These are phyloP conservation scores for Palythoa heliodiscus DNA, from an alignment of 92 coral and sea anemone genomes.

Conservation along the genomic window DNA sequence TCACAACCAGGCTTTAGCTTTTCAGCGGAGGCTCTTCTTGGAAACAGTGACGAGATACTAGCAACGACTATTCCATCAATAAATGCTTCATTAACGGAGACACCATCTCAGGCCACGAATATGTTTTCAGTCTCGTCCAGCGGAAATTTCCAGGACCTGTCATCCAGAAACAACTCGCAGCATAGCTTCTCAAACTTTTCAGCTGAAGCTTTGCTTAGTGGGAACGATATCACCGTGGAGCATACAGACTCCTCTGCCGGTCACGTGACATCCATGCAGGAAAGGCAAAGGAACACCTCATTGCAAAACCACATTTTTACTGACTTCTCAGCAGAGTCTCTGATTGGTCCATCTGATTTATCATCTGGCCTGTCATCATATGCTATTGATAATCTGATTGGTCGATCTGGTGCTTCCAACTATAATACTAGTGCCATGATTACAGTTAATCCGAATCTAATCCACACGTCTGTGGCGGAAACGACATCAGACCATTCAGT, in stretches of 20 bases:
- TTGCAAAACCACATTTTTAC: slow-evolving; percentile 76
- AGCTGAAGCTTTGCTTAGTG: slow-evolving; percentile 81
- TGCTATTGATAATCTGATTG: slow-evolving; percentile 86
- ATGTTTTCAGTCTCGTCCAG: slow-evolving; percentile 48
- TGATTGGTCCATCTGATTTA: slow-evolving; percentile 75
- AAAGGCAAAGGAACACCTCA: slow-evolving; percentile 48
- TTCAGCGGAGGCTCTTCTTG: slow-evolving; percentile 82
- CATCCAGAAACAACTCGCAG: slow-evolving; percentile 52
- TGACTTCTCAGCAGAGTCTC: slow-evolving; percentile 88
- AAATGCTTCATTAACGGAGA: slow-evolving; percentile 54
- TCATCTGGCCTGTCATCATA: slow-evolving; percentile 75
- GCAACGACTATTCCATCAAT: slow-evolving; percentile 70
- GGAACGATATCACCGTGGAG: slow-evolving; percentile 61
- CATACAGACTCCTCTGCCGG: slow-evolving; percentile 43
- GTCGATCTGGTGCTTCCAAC: slow-evolving; percentile 69
- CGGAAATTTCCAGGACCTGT: slow-evolving; percentile 56
- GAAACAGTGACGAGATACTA: slow-evolving; percentile 69
- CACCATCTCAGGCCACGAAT: slow-evolving; percentile 9
- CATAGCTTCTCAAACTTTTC: slow-evolving; percentile 84
- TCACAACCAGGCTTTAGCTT: slow-evolving; percentile 58
- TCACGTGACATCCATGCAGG: slow-evolving; percentile 52
- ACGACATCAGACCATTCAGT: slow-evolving; percentile 33
- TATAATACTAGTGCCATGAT: slow-evolving; percentile 80
- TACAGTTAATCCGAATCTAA: slow-evolving; percentile 82
- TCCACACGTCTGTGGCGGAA: slow-evolving; percentile 60